Conservation (phyloP, 2,113 vertebrate genomes). For the Oostethus manadensis region DNA sequence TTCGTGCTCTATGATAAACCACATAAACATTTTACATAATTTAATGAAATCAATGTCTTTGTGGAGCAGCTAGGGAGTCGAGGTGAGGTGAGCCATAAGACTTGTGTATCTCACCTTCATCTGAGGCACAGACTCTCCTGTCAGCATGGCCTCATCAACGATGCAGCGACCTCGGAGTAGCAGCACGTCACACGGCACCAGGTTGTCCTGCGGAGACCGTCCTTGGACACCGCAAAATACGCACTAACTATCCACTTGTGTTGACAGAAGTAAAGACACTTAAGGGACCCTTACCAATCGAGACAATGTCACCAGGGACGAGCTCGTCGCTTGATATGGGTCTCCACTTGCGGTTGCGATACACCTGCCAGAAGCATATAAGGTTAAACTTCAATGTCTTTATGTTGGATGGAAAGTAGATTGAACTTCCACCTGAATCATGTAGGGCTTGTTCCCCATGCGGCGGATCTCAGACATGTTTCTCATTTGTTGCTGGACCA, state of each 20-base stretch:
- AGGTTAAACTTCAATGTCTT: not conserved
- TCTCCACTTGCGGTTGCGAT: slow-evolving; percentile 94
- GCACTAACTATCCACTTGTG: not conserved
- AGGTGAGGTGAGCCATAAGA: not conserved
- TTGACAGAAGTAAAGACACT: not conserved
- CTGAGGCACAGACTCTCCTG: slow-evolving; percentile 92
- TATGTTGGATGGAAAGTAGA: not conserved
- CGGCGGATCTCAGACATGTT: slow-evolving; percentile 93
- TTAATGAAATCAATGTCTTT: no score
- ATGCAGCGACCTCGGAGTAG: slow-evolving; percentile 89
- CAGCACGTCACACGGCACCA: slow-evolving; percentile 91
- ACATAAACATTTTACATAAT: no score
- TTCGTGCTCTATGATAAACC: no score
- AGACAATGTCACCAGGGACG: slow-evolving; percentile 89
- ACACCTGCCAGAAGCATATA: slow-evolving; percentile 73
- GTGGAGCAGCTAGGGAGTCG: no score
- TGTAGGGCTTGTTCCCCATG: slow-evolving; percentile 94
- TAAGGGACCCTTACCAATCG: slow-evolving; percentile 75
- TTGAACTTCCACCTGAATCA: slow-evolving; percentile 81
- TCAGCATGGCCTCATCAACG: slow-evolving; percentile 95
- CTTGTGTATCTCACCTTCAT: slow-evolving; percentile 80
- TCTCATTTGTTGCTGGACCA: slow-evolving; percentile 95
- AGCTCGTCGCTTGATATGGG: slow-evolving; percentile 88
- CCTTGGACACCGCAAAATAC: slow-evolving; percentile 61
- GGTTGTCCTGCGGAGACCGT: slow-evolving; percentile 88